Evolutionary conservation across 2,797 vertebrate species (phyloP), one percentile per base, ranked within the genome.

Genomic region (Danio choprae): DNA sequence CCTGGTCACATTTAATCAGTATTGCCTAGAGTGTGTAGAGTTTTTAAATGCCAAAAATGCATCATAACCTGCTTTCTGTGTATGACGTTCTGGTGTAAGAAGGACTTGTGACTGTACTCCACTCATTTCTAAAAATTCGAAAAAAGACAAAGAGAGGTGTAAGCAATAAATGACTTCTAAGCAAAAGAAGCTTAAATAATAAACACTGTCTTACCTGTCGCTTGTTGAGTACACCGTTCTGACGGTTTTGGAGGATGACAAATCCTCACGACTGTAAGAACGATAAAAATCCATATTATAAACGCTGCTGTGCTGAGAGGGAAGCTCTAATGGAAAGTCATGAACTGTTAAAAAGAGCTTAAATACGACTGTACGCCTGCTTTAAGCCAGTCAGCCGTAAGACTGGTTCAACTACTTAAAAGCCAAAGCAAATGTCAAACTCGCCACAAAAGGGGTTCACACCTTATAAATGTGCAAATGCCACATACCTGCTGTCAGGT

Each of bases 371-470:
- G 16, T 50, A 43, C 91, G 95, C 94, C 93, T 95, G 81, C 80
- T 93, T 87, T 88, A 59, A 87, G 86, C 67, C 76, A 88, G 59
- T 89, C 94, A 38, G 87, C 18, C n/a, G 87, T 83, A 73, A 91
- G 81, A 79, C 89, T 92, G 87, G 77, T 83, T 40, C 82, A 60
- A 29, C 83, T 92, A 82, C 59, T 88, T 89, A 56, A 44, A 56
- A 11, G n/a, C 87, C 75, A 83, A 55, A 67, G 75, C 41, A 51
- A 80, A 84, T 40, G 65, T 68, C 69, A 74, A 86, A 74, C 77
- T 71, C 48, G 71, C 3, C 76, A 50, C 43, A 68, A 7, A 82
- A 29, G 20, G 68, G 7, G 48, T 44, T 71, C 20, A 84, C 63
- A 75, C 55, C 69, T 63, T 71, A 36, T 70, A 70, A 44, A 77